phyloP scores from a whole-genome alignment of 2,888 invertebrate genomes.

The Sesamia inferens region DNA sequence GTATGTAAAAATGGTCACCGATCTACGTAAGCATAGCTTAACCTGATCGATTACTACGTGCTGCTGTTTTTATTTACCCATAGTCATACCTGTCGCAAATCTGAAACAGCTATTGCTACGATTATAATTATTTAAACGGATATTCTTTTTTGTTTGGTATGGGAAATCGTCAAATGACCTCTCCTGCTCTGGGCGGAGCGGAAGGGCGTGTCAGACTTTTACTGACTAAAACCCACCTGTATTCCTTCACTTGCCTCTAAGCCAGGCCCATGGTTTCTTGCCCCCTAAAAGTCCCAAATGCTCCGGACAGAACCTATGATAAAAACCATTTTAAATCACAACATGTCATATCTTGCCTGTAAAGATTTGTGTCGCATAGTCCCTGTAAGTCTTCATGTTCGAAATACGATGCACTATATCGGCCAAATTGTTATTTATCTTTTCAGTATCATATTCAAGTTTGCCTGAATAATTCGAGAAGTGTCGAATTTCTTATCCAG shows the following conservation, averaged over 20 bases:
- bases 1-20: no score
- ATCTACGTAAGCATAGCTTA: no score
- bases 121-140: not conserved
- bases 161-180: no score
- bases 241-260: no score
- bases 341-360: not conserved
- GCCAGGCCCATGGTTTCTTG: no score
- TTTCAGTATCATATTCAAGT: not conserved
- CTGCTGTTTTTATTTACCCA: no score
- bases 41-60: no score
- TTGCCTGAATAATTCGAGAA: not conserved
- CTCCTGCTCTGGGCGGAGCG: no score
- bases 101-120: not conserved
- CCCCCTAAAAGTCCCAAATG: not conserved
- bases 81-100: not conserved
- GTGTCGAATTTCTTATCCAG: not conserved
- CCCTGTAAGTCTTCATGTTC: not conserved
- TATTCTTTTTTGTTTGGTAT: no score
- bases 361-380: not conserved
- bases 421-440: not conserved
- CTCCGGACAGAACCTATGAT: not conserved
- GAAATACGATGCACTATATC: not conserved
- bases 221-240: no score
- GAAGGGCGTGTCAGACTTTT: no score
- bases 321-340: not conserved